Base-by-base conservation (phyloP, 92 coral and sea anemone genomes). In the Virgularia gustaviana region DNA sequence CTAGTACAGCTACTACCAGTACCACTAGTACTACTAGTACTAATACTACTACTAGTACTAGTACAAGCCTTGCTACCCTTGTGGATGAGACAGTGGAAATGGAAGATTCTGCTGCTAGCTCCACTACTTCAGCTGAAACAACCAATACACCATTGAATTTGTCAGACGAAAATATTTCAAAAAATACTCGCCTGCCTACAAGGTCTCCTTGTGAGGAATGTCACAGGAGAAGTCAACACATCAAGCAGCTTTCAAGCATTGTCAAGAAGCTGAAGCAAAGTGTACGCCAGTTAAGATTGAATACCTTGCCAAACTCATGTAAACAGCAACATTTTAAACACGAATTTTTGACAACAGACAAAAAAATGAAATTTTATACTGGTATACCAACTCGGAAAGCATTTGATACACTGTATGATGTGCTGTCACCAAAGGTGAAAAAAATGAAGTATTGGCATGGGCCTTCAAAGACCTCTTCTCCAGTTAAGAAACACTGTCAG, bases 391-490 rank as follows among this genome's bases (percentile, higher is more conserved):
- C 35, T 47, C 66, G 64, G 75, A 53, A 77, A 27, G 78, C 85
- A 65, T 82, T 76, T 71, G 68, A 76, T 74, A 63, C 42, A 27
- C 32, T 75, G 44, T 77, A 70, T 65, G 25, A 65, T 11, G 9
- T 79, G 22, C 29, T 61, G 31, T 23, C 37, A 65, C 53, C 44
- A 56, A 83, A 70, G 43, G 74, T 70, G 28, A 77, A 76, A 5
- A 77, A 83, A 70, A 31, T 55, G 27, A 65, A 59, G 49, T 56
- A 63, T 47, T 81, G 81, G 86, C 57, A 63, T 45, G 79, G 83
- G 23, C 87, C 87, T 37, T 56, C 63, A 35, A 77, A 77, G 61
- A 27, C 51, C 30, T 57, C 71, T 33, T 58, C 54, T 33, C 47
- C 49, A 57, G 49, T 42, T 54, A 82, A 57, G 39, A 58, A 60